Conservation (phyloP, 2,113 vertebrate genomes). For the Candoia aspera region DNA sequence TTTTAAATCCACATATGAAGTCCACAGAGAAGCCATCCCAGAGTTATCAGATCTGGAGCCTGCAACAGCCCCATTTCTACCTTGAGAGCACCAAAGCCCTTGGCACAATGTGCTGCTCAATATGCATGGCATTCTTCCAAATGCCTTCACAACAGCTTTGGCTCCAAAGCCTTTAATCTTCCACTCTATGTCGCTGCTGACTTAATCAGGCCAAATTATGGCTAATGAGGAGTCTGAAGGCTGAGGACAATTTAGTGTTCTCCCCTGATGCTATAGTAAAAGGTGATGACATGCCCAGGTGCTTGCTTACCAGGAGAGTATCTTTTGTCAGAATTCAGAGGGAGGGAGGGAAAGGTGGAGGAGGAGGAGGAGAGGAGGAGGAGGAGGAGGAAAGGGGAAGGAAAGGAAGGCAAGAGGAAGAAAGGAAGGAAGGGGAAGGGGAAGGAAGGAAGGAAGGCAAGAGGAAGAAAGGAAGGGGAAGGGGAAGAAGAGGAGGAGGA, state of each 20-base stretch:
- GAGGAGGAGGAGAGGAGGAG: neutral
- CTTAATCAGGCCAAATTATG: neutral
- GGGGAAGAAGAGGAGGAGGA: no score
- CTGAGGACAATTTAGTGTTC: neutral
- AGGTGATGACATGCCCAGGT: neutral
- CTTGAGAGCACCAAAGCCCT: neutral
- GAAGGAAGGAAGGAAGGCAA: no score
- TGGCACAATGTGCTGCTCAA: neutral
- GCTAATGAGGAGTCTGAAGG: neutral
- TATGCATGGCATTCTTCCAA: neutral
- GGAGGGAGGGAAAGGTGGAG: neutral
- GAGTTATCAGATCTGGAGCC: neutral
- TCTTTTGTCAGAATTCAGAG: conserved; percentile 11
- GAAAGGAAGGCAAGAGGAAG: no score
- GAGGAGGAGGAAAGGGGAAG: neutral
- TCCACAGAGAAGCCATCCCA: neutral
- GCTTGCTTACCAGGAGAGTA: neutral
- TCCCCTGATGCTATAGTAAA: neutral
- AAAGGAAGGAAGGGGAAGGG: no score
- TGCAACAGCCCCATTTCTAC: neutral
- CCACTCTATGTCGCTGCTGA: neutral
- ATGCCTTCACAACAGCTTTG: neutral
- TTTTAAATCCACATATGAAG: neutral
- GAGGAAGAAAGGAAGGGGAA: no score
- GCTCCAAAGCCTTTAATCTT: neutral